phyloP scores from a whole-genome alignment of 2,888 invertebrate genomes.

The Orchesella flavescens region DNA sequence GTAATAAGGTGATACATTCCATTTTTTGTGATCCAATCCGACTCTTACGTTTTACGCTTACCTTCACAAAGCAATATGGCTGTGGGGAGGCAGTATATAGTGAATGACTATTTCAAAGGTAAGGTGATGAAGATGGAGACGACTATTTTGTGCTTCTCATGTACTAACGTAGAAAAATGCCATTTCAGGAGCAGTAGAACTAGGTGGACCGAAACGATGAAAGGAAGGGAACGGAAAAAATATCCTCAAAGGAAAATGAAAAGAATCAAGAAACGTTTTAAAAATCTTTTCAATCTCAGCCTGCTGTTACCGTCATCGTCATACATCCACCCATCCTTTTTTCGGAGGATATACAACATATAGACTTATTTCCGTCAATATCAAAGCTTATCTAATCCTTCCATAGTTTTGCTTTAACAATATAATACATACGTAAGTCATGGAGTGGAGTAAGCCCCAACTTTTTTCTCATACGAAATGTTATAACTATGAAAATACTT shows the following conservation, averaged over 20 bases:
- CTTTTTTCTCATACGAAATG: too few relatives aligned
- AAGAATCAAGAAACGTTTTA: constrained; percentile 17
- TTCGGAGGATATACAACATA: too few relatives aligned
- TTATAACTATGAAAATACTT: too few relatives aligned
- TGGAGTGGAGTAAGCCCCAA: neutral
- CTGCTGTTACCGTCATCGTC: too few relatives aligned
- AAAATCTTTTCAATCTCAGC: neutral
- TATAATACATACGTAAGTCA: neutral
- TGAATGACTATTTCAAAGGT: neutral
- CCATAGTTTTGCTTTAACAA: too few relatives aligned
- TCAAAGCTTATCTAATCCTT: too few relatives aligned
- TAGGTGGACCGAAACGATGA: constrained; percentile 15
- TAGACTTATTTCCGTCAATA: too few relatives aligned
- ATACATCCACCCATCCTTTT: too few relatives aligned
- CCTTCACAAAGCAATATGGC: constrained; percentile 21
- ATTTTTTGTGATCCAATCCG: constrained; percentile 24
- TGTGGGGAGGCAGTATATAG: neutral
- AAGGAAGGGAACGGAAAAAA: neutral
- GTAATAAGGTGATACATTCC: neutral
- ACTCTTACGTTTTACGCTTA: constrained; percentile 39
- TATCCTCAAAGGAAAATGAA: constrained; percentile 12
- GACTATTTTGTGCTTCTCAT: neutral
- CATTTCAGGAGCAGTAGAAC: neutral
- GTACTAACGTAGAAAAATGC: neutral
- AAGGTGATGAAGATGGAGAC: neutral